Evolutionary conservation across 2,797 vertebrate species (phyloP).

Genomic region (Gambusia yucatana): DNA sequence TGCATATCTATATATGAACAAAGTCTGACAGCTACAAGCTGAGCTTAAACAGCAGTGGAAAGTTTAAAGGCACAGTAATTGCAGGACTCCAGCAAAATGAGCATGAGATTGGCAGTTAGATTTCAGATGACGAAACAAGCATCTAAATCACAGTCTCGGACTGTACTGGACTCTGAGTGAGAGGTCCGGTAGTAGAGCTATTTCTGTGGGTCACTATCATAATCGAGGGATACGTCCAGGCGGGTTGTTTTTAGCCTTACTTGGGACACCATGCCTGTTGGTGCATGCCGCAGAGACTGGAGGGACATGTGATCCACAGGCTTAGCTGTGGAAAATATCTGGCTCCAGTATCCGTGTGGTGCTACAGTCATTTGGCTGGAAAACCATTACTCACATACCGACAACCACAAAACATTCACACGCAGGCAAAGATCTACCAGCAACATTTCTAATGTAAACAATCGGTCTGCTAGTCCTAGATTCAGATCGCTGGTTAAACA

Average conservation of each 20-base stretch:
- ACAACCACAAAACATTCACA: constrained; percentile 36
- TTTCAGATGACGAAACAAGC: constrained; percentile 45
- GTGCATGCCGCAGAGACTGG: constrained; percentile 62
- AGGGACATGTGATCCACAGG: constrained; percentile 56
- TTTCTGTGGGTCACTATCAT: constrained; percentile 53
- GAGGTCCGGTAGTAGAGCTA: constrained; percentile 49
- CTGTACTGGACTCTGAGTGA: constrained; percentile 55
- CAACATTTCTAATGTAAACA: constrained; percentile 14
- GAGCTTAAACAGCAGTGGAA: constrained; percentile 56
- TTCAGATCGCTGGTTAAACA: neutral
- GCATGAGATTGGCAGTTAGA: constrained; percentile 52
- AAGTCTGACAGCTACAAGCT: constrained; percentile 57
- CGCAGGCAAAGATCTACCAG: constrained; percentile 6
- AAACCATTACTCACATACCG: constrained; percentile 67
- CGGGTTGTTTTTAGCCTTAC: constrained; percentile 51
- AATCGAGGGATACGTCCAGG: constrained; percentile 35
- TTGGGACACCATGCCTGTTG: constrained; percentile 39
- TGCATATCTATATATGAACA: constrained; percentile 60
- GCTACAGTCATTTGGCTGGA: constrained; percentile 62
- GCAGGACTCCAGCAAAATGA: constrained; percentile 59
- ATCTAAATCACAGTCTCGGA: constrained; percentile 36
- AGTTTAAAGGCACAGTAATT: constrained; percentile 64
- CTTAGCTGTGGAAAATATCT: constrained; percentile 62
- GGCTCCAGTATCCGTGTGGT: constrained; percentile 68
- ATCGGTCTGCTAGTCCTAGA: neutral